Percentiles rank a stretch among this genome's conserved stretches.
Conservation (phyloP, 1,140 invertebrate genomes). For the Oppia nitens region DNA sequence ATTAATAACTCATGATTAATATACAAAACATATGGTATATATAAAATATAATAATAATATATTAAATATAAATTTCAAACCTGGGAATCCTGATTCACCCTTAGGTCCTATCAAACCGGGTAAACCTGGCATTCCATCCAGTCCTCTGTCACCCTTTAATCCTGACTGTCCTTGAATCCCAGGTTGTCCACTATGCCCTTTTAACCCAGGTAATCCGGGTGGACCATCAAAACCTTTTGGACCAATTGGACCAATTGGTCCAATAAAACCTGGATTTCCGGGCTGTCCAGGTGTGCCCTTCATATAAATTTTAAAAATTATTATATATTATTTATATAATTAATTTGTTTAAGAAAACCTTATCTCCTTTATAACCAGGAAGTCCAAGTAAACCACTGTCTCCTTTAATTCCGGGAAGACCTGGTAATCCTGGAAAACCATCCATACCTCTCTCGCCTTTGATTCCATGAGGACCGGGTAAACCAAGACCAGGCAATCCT, state of each 20-base stretch:
- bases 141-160: neutral
- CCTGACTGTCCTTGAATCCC: neutral
- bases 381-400: slow-evolving; percentile 8
- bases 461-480: slow-evolving; percentile 21
- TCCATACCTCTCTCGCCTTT: slow-evolving; percentile 43
- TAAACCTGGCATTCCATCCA: neutral
- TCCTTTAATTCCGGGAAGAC: slow-evolving; percentile 17
- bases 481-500: slow-evolving; percentile 19
- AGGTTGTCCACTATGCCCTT: neutral
- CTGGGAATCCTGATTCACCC: slow-evolving; percentile 29
- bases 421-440: slow-evolving; percentile 42
- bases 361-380: slow-evolving; percentile 5
- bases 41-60: too few species aligned
- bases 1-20: neutral
- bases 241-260: neutral
- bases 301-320: neutral
- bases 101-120: neutral
- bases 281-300: neutral
- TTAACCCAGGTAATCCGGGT: neutral
- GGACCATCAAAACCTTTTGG: neutral
- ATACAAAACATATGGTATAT: neutral
- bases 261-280: slow-evolving; percentile 1
- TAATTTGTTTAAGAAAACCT: slow-evolving; percentile 2
- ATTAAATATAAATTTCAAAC: too few species aligned
- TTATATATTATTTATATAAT: neutral